These are phyloP conservation scores for Amiota mariae DNA, from an alignment of 2,888 invertebrate species.

Conservation along the genomic window DNA sequence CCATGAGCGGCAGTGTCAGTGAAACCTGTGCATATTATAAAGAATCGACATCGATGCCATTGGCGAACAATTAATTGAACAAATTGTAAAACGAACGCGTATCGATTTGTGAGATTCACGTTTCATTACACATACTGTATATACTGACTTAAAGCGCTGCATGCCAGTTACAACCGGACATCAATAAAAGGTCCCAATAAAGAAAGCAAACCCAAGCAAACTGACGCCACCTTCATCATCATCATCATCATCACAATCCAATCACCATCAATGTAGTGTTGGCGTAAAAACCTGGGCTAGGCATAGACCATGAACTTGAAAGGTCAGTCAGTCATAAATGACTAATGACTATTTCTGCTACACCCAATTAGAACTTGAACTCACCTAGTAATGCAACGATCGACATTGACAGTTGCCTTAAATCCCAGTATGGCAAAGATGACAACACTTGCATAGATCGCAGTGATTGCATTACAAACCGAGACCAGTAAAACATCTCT, in stretches of 20 bases:
- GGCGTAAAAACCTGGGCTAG: neutral
- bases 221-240: constrained; percentile 42
- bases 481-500: constrained; percentile 92
- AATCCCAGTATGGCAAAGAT: constrained; percentile 96
- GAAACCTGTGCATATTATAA: constrained; percentile 50
- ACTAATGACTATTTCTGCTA: neutral
- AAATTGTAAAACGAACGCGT: constrained; percentile 54
- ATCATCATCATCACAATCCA: neutral
- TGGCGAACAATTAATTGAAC: constrained; percentile 56
- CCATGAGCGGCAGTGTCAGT: neutral
- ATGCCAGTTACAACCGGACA: constrained; percentile 58
- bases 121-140: constrained; percentile 28
- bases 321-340: constrained; percentile 13
- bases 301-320: constrained; percentile 12
- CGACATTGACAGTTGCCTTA: constrained; percentile 93
- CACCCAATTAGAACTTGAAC: constrained; percentile 55
- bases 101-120: constrained; percentile 35
- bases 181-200: neutral
- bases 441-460: constrained; percentile 94
- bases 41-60: neutral
- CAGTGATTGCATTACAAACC: constrained; percentile 93
- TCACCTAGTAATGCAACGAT: constrained; percentile 85
- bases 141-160: constrained; percentile 36
- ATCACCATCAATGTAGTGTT: no score
- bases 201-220: constrained; percentile 40